These are phyloP conservation scores for Caerostris darwini DNA, from an alignment of 1,140 invertebrate species.

Conservation along the genomic window DNA sequence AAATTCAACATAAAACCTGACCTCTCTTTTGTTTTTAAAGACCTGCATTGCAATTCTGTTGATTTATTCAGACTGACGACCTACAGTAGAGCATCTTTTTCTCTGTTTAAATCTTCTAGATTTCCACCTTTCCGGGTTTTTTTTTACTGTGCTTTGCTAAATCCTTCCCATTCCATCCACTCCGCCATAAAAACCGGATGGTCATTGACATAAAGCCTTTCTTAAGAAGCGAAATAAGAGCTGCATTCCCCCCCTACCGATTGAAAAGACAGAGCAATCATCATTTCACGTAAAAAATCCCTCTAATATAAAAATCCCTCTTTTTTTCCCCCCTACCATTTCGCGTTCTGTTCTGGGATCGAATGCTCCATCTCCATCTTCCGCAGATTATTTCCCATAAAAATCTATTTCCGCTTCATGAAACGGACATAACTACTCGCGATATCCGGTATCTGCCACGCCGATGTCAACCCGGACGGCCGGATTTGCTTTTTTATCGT, in stretches of 20 bases:
- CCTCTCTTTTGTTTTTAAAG: no score
- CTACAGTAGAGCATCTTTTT: no score
- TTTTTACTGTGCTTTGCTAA: no score
- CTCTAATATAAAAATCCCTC: conserved; percentile 20
- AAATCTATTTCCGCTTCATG: conserved; percentile 71
- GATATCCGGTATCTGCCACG: conserved; percentile 69
- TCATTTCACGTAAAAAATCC: conserved; percentile 25
- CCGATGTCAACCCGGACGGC: conserved; percentile 36
- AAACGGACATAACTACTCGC: conserved; percentile 60
- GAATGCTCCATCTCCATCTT: conserved; percentile 12
- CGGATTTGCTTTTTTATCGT: conserved; percentile 26
- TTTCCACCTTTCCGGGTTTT: no score
- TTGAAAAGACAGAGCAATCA: conserved; percentile 32
- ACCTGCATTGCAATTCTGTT: no score
- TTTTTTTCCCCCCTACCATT: neutral
- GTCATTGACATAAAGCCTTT: conserved; percentile 2
- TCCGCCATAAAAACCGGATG: conserved; percentile 16
- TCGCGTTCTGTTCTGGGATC: neutral
- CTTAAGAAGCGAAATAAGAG: neutral
- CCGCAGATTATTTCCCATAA: conserved; percentile 69
- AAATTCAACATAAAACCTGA: no score
- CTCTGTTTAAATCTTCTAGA: no score
- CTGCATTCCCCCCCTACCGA: neutral
- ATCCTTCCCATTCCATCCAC: neutral
- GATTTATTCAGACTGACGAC: no score